Evolutionary conservation across 2,888 invertebrate genomes (phyloP).

Genomic region (Caenorhabditis afra): DNA sequence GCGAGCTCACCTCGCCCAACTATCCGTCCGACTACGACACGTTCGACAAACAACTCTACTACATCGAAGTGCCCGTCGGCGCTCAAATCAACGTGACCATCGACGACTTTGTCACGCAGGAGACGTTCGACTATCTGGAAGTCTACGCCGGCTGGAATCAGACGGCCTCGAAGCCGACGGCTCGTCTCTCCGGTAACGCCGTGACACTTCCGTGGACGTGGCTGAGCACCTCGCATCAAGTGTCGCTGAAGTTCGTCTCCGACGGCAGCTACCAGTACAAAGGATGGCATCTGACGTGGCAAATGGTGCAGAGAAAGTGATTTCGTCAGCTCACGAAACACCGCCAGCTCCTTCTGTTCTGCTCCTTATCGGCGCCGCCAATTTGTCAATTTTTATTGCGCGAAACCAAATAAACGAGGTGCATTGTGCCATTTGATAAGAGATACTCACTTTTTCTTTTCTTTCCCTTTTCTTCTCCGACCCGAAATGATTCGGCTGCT

Average conservation of each 20-base stretch:
- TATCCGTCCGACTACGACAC: conserved; percentile 88
- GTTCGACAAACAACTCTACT: conserved; percentile 34
- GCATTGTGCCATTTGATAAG: not conserved
- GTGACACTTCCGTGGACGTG: conserved; percentile 36
- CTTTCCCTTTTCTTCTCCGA: too few relatives aligned
- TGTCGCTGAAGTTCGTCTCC: conserved; percentile 35
- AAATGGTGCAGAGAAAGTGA: conserved; percentile 15
- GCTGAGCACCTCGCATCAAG: conserved; percentile 1
- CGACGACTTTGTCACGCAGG: conserved; percentile 39
- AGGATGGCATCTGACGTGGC: conserved; percentile 47
- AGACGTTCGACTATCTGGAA: conserved; percentile 35
- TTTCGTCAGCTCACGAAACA: not conserved
- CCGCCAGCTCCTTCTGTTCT: not conserved
- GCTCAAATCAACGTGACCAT: conserved; percentile 32
- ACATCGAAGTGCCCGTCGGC: conserved; percentile 23
- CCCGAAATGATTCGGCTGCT: not conserved
- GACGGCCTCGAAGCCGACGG: not conserved
- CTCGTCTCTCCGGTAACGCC: conserved; percentile 14
- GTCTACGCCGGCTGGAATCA: conserved; percentile 17
- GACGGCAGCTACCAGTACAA: conserved; percentile 41
- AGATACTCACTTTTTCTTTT: not conserved
- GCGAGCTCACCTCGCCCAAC: conserved; percentile 91
- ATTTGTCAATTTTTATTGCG: not conserved
- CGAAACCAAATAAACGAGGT: not conserved
- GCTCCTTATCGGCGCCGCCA: not conserved